Evolutionary conservation across 2,888 invertebrate genomes (phyloP), one percentile per base, ranked within the genome.

Genomic region (Eremobia ochroleuca): DNA sequence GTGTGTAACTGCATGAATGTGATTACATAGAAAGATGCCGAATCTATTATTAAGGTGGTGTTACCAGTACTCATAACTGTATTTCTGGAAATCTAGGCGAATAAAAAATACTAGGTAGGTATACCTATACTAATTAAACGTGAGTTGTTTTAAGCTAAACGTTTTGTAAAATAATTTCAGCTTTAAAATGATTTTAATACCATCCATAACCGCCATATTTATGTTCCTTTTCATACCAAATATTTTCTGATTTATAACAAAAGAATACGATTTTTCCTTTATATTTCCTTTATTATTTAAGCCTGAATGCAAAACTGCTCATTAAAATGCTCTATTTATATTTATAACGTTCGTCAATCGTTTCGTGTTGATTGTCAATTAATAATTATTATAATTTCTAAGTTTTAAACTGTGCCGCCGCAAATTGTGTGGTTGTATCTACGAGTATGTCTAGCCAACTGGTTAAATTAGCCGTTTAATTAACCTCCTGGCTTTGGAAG

Each of bases 21-120:
- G 73, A 85, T 80, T 76, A 75, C 76, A 79, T 76, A 55, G 81
- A 78, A 78, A 75, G 82, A 78, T 85, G 77, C 74, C 65, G 78
- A 76, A 84, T 84, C 77, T 85, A 85, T 85, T 81, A 75, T 77
- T 67, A 61, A 75, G 77, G 46, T 52, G n/a, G 58, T 37, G 55
- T 58, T 59, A 59, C 34, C 43, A 52, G 59, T 71, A 21, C 49
- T 58, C 61, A 73, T 71, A 65, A 58, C 40, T 62, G 31, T 77
- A 72, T 64, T 71, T 71, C 70, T 70, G 67, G 75, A 61, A 72
- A 67, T 58, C 52, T 28, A 76, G 18, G 15, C 9, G 6, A 18
- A 43, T 52, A n/a, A 59, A 61, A 68, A 69, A 55, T 62, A 46
- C 59, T 18, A 52, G 18, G 18, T 43, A 61, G 21, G 21, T 49